Conservation (phyloP, 1,140 invertebrate species). For the Diabrotica undecimpunctata region DNA sequence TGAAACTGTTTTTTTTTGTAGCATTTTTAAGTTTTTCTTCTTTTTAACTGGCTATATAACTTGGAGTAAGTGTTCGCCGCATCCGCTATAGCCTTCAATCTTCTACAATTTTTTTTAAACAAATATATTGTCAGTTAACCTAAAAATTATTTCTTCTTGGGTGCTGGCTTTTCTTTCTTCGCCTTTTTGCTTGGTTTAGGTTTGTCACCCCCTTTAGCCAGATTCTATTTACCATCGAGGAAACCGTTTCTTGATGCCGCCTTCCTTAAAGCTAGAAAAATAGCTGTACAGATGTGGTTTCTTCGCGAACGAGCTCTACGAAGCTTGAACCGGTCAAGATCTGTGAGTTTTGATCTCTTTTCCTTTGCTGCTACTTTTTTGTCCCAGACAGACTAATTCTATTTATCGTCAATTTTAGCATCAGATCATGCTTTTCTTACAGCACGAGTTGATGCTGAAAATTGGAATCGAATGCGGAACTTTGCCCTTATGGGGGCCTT, state of each 20-base stretch:
- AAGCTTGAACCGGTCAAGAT: slow-evolving; percentile 96
- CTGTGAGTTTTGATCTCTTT: slow-evolving; percentile 77
- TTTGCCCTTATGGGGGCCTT: slow-evolving; percentile 85
- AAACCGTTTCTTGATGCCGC: slow-evolving; percentile 57
- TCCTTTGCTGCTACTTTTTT: slow-evolving; percentile 76
- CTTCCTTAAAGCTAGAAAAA: slow-evolving; percentile 75
- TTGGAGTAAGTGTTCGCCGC: too few relatives aligned
- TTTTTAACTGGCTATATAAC: too few relatives aligned
- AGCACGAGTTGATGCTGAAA: slow-evolving; percentile 75
- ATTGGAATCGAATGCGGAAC: slow-evolving; percentile 83
- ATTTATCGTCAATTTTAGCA: slow-evolving; percentile 72
- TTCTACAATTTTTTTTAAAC: too few relatives aligned
- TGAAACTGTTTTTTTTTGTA: too few relatives aligned
- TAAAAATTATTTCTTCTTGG: slow-evolving; percentile 28
- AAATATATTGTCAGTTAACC: too few relatives aligned
- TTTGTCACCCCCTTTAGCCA: slow-evolving; percentile 50
- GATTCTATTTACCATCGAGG: slow-evolving; percentile 50
- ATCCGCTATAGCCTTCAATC: too few relatives aligned
- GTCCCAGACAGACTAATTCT: slow-evolving; percentile 75
- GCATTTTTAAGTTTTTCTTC: too few relatives aligned
- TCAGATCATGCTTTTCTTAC: slow-evolving; percentile 87
- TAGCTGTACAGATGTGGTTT: slow-evolving; percentile 79
- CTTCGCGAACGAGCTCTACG: slow-evolving; percentile 83
- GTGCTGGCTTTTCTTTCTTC: slow-evolving; percentile 46
- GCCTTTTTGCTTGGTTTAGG: slow-evolving; percentile 42